Evolutionary conservation across 2,113 vertebrate genomes (phyloP), one percentile per base, ranked within the genome.

Genomic region (Silurus asotus): DNA sequence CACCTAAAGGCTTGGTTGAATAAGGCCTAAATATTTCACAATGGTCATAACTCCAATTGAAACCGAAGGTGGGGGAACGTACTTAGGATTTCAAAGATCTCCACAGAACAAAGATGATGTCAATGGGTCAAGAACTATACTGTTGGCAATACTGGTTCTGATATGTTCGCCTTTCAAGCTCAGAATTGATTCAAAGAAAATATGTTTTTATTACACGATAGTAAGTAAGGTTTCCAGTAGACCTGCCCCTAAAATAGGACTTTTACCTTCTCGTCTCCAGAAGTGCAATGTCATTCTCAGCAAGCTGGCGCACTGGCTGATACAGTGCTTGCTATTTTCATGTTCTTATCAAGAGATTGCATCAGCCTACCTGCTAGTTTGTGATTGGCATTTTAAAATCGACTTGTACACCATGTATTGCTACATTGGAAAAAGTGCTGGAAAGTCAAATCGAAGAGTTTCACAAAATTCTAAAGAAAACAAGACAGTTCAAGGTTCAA

Each of bases 331-430:
- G 7, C 55, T 49, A 72, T 81, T 82, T 86, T 48, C 78, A 82
- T 25, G 7, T 75, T 62, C 85, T 81, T 81, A 86, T 86, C 64
- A 72, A 19, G 48, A 53, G 65, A 25, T 86, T 86, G 61, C 85
- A 86, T 82, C 85, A 86, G 84, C 58, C 45, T 70, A 81, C 51
- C 69, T 75, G 79, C 79, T 81, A 59, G 55, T 74, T 64, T 86
- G 79, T 74, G 85, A 81, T 74, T 61, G 65, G 79, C 78, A 86
- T 86, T 64, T 65, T 79, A 28, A 74, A 64, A 61, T 72, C 45
- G 37, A 72, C 8, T 48, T 23, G n/a, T 48, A 51, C 64, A 61
- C 45, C 65, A 72, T 65, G 28, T 19, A 37, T 79, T 45, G 67
- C 51, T 53, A 51, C 59, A 55, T 72, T 72, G 69, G 69, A 72